Conservation (phyloP, 2,888 invertebrate genomes). For the Oegoconia quadripuncta region DNA sequence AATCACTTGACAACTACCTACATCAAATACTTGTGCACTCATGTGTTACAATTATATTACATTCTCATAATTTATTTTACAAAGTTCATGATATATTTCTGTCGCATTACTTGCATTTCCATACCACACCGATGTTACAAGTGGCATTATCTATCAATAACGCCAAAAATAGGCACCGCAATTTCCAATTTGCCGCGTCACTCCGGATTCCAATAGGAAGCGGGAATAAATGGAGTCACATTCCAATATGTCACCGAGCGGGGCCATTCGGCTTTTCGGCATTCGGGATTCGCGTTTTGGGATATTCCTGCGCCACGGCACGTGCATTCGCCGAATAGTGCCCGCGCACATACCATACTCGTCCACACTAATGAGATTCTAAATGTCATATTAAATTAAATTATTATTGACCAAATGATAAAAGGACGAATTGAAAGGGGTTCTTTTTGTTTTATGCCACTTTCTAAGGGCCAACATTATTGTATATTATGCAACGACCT, state of each 20-base stretch:
- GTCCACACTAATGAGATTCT: constrained; percentile 66
- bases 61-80: not conserved
- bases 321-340: constrained; percentile 56
- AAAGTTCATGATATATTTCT: constrained; percentile 7
- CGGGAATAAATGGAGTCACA: constrained; percentile 78
- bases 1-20: too few species aligned
- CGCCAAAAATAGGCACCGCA: constrained; percentile 73
- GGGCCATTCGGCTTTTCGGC: constrained; percentile 67
- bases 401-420: too few species aligned
- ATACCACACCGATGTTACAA: constrained; percentile 31
- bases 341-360: constrained; percentile 49
- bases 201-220: constrained; percentile 79
- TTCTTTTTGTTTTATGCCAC: not conserved
- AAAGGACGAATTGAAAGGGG: not conserved
- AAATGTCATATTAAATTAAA: too few species aligned
- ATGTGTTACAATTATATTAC: not conserved
- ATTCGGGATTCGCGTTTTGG: constrained; percentile 56
- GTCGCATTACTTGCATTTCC: constrained; percentile 21
- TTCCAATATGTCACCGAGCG: constrained; percentile 77
- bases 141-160: constrained; percentile 69
- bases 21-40: not conserved
- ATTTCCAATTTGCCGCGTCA: constrained; percentile 78
- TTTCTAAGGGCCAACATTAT: too few species aligned
- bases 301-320: constrained; percentile 40
- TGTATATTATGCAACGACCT: too few species aligned